Base-by-base conservation (phyloP, 2,113 vertebrate genomes). In the Dolichotis patagonum region DNA sequence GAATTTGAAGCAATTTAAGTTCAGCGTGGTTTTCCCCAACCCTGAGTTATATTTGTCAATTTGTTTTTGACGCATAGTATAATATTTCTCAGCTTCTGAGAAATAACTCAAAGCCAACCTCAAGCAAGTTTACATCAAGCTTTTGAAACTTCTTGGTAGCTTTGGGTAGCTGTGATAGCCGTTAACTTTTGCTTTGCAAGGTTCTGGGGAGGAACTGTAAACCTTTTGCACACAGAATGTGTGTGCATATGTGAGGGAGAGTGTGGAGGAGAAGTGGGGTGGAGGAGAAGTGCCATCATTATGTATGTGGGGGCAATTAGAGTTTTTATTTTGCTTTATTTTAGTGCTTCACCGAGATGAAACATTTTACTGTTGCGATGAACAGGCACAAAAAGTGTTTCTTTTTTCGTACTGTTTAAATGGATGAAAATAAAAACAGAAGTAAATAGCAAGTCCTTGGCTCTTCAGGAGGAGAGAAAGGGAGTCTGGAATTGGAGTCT, bases 101-200 rank as follows among this genome's bases (percentile, higher is more conserved):
- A 96, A 90, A 92, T 94, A 91, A 7, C 90, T 96, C 88, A 95
- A 67, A 90, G 77, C 93, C 82, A 94, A 97, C 97, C 96, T 98
- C 97, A 98, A 83, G 95, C 56, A 62, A 91, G 62, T 87, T 95
- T n/a, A 63, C 56, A 83, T 78, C 32, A 92, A 96, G 77, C 73
- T 83, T 90, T 94, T 93, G 94, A 96, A 98, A 97, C 97, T 86
- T 96, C 92, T 95, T 56, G 78, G 94, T 97, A 97, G 82, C 65
- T 96, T 80, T 88, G 86, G 75, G 91, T 73, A 71, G 54, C 83
- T 82, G 5, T 90, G 92, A 71, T 81, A 96, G 67, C 96, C 32
- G n/a, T 94, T 71, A 46, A 85, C 49, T 94, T 95, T 63, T 93
- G 84, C 41, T 96, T 81, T 95, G 91, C 90, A 96, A 20, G 56